Percentiles rank a stretch among this genome's conserved stretches.
These are phyloP conservation scores for Diadophis punctatus DNA, from an alignment of 2,113 vertebrate species.

Conservation along the genomic window DNA sequence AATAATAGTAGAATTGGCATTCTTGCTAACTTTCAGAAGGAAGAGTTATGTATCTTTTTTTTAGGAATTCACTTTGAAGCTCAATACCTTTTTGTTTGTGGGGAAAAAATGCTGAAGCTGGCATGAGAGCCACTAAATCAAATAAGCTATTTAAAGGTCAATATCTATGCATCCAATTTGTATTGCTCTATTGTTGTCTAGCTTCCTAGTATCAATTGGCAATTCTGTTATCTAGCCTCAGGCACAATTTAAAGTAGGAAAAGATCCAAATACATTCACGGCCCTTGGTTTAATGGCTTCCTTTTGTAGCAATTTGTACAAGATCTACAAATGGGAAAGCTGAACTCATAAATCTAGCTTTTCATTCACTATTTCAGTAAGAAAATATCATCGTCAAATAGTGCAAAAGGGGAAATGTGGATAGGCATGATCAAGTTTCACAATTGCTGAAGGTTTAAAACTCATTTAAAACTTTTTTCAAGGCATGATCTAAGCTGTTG, in stretches of 20 bases:
- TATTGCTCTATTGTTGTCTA: constrained; percentile 9
- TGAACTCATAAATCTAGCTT: background rate
- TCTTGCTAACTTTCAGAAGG: background rate
- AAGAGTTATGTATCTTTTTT: background rate
- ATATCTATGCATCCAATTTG: background rate
- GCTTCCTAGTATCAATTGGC: constrained; percentile 23
- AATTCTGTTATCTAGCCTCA: constrained; percentile 37
- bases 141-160: constrained; percentile 14
- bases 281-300: constrained; percentile 42
- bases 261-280: constrained; percentile 32
- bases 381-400: background rate
- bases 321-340: constrained; percentile 36
- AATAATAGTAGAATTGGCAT: background rate
- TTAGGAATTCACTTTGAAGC: background rate
- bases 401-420: background rate
- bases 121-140: background rate
- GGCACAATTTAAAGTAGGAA: constrained; percentile 49
- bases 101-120: background rate
- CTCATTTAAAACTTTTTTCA: background rate
- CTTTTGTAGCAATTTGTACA: constrained; percentile 54
- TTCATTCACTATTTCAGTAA: background rate
- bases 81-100: background rate
- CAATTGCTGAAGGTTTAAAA: background rate
- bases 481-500: background rate
- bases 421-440: background rate